Percentiles rank a stretch among this genome's conserved stretches.
phyloP scores from a whole-genome alignment of 2,113 vertebrate species.

The Ramphastos sulfuratus region DNA sequence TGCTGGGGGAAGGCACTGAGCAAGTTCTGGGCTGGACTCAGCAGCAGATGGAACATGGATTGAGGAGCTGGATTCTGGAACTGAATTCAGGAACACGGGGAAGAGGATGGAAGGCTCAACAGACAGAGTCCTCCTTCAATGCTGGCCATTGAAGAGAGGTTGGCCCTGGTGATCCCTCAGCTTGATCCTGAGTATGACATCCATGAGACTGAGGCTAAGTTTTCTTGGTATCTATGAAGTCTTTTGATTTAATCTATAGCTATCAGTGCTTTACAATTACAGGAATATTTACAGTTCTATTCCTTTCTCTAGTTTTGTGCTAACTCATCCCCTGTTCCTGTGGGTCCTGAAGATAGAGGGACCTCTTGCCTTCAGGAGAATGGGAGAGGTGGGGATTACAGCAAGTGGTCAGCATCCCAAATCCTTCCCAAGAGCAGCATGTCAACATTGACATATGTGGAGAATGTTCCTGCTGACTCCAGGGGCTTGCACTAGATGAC shows the following conservation, averaged over 20 bases:
- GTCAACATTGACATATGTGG: fast-evolving
- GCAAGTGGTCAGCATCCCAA: not conserved
- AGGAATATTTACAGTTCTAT: not conserved
- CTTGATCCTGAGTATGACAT: too few species aligned
- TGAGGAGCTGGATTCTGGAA: too few species aligned
- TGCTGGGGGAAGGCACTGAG: too few species aligned
- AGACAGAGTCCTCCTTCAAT: too few species aligned
- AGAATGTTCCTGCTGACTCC: too few species aligned
- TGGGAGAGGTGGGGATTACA: not conserved
- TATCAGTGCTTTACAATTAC: not conserved
- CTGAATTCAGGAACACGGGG: too few species aligned
- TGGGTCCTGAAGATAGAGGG: not conserved
- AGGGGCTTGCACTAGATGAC: too few species aligned
- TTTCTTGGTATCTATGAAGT: not conserved
- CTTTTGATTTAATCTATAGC: not conserved
- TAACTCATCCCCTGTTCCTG: not conserved
- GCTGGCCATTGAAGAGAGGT: too few species aligned
- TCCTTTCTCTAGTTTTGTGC: not conserved
- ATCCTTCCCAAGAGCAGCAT: not conserved
- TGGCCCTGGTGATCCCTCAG: too few species aligned
- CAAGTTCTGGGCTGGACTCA: too few species aligned
- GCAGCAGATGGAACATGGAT: too few species aligned
- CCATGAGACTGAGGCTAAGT: not conserved
- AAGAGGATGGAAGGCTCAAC: too few species aligned
- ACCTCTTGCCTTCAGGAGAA: not conserved